Base-by-base conservation (phyloP, 2,113 vertebrate species). In the Megalops atlanticus region DNA sequence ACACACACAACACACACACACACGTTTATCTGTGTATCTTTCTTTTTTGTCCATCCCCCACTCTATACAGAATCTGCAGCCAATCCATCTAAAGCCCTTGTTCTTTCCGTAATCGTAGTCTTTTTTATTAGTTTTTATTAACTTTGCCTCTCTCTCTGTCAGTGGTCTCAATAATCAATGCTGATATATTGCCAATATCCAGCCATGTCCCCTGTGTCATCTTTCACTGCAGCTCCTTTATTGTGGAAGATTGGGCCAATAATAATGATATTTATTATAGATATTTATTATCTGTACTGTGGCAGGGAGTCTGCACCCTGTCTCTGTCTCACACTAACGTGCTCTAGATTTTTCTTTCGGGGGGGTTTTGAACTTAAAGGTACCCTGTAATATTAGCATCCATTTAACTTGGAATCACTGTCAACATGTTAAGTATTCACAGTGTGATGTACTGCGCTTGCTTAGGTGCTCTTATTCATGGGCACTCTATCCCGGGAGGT, bases 41-140 rank as follows among this genome's bases (percentile, higher is more conserved):
- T 84, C 85, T 88, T 83, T 87, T 76, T 80, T 52, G 80, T 70
- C 76, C 83, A 79, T 41, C 43, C 54, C 82, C 72, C 71, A 74
- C 76, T 58, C 43, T 35, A 81, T 83, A 75, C 49, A 82, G 64
- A 82, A 89, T 86, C 89, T 90, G 87, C 87, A 89, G 88, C 87
- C 90, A 89, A 93, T 93, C 93, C 92, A 85, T 90, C 93, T 91
- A 92, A 94, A 94, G 89, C 91, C 88, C 84, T 83, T 90, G 90
- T 93, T 93, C 92, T 90, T 90, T 89, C 87, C 86, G 87, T 90
- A 91, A 92, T 93, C 89, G 87, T 87, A 88, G 86, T 91, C 89
- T 90, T 91, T 93, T 93, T 94, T 94, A 94, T 95, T 92, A 93
- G 91, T 92, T 95, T 95, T 95, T 95, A 95, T 95, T 94, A 95